Percentiles rank a stretch among this genome's conserved stretches.
Evolutionary conservation across 2,888 invertebrate species (phyloP).

Genomic region (Meloe dianella): DNA sequence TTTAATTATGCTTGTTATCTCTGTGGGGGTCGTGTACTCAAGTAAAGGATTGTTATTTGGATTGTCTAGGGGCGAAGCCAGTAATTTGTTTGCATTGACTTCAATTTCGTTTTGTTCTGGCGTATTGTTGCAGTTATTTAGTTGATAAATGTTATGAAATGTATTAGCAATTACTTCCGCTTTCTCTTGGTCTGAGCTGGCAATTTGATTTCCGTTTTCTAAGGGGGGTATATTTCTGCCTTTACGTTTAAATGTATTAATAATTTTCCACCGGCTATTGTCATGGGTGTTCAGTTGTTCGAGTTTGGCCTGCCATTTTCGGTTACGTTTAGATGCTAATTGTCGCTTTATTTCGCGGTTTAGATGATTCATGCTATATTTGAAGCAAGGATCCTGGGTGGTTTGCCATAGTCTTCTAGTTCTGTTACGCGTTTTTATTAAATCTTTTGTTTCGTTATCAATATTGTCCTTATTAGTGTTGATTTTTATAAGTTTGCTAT

Average conservation of each 20-base stretch:
- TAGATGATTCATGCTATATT: background rate
- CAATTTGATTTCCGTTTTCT: background rate
- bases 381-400: background rate
- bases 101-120: background rate
- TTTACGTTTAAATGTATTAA: background rate
- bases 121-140: background rate
- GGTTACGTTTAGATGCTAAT: background rate
- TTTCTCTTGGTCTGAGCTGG: background rate
- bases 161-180: background rate
- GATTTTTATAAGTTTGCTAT: background rate
- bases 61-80: background rate
- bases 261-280: background rate
- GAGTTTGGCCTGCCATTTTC: background rate
- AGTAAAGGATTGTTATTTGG: background rate
- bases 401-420: background rate
- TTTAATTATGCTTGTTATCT: background rate
- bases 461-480: background rate
- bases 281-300: background rate
- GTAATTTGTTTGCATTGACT: background rate
- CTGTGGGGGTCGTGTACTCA: background rate
- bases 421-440: background rate
- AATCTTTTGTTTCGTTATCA: background rate
- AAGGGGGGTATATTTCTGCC: background rate
- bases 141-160: background rate
- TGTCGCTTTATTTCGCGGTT: background rate